Percentiles rank a stretch among this genome's conserved stretches.
Conservation (phyloP, 2,888 invertebrate genomes). For the Drosophila pseudotakahashii region DNA sequence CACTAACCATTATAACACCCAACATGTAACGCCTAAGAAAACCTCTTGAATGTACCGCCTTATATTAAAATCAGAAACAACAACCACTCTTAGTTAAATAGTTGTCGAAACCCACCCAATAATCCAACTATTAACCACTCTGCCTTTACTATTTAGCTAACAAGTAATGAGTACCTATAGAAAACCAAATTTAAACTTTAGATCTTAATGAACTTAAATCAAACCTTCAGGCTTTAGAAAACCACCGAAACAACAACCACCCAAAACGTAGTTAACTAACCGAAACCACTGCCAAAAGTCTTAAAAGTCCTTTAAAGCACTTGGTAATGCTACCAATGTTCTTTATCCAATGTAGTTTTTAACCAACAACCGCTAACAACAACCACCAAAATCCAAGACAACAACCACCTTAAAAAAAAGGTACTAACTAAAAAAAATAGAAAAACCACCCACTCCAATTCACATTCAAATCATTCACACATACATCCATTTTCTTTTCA, state of each 20-base stretch:
- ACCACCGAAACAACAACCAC: constrained; percentile 1
- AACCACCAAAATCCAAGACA: constrained; percentile 1
- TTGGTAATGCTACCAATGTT: neutral
- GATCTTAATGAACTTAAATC: neutral
- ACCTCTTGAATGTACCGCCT: too few species aligned
- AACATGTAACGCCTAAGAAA: neutral
- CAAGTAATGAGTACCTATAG: too few species aligned
- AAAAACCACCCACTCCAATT: constrained; percentile 7
- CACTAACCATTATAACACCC: neutral
- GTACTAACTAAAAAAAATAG: constrained; percentile 2
- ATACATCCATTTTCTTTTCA: constrained; percentile 57
- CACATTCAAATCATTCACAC: constrained; percentile 38
- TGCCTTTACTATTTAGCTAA: too few species aligned
- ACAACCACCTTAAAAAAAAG: constrained; percentile 1
- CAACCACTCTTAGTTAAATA: neutral
- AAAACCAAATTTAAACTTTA: too few species aligned
- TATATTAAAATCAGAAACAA: neutral
- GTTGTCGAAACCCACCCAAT: too few species aligned
- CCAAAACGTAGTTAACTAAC: neutral
- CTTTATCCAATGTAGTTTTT: neutral
- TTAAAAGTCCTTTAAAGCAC: too few species aligned
- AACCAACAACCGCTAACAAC: constrained; percentile 15
- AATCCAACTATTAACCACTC: too few species aligned
- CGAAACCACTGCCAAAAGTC: neutral
- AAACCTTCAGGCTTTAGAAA: neutral